Percentiles rank a stretch among this genome's conserved stretches.
Conservation (phyloP, 2,797 vertebrate genomes). For the Pelochelys cantorii region DNA sequence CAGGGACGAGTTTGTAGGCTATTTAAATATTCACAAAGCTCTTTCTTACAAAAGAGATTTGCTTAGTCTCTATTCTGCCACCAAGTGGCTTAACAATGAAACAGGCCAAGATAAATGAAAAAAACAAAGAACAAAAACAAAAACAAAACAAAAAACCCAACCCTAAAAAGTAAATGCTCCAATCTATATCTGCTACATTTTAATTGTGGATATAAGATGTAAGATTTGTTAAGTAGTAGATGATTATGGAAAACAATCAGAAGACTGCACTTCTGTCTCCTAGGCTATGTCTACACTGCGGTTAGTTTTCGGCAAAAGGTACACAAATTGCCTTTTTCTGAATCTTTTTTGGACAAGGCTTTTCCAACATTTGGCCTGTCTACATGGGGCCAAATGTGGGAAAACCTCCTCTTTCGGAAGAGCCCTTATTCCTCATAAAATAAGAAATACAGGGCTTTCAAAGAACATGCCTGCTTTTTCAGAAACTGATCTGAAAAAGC, state of each 20-base stretch:
- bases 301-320: too few relatives aligned
- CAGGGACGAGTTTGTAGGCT: not conserved
- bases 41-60: not conserved
- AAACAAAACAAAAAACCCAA: too few relatives aligned
- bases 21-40: not conserved
- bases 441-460: too few relatives aligned
- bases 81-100: constrained; percentile 56
- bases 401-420: too few relatives aligned
- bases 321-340: too few relatives aligned
- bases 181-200: accelerated
- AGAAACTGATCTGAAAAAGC: too few relatives aligned
- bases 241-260: not conserved
- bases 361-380: too few relatives aligned
- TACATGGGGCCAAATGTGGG: too few relatives aligned
- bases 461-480: too few relatives aligned
- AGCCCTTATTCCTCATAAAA: too few relatives aligned
- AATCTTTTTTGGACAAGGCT: too few relatives aligned
- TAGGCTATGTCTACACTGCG: too few relatives aligned
- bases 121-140: not conserved
- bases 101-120: not conserved
- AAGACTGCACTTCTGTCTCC: accelerated
- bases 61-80: constrained; percentile 67
- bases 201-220: not conserved
- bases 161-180: accelerated
- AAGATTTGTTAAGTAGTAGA: not conserved